A percentile compares a stretch with the other conserved stretches of the same genome.
Evolutionary conservation across 2,888 invertebrate species (phyloP).

Genomic region (Lasioglossum zephyrum): DNA sequence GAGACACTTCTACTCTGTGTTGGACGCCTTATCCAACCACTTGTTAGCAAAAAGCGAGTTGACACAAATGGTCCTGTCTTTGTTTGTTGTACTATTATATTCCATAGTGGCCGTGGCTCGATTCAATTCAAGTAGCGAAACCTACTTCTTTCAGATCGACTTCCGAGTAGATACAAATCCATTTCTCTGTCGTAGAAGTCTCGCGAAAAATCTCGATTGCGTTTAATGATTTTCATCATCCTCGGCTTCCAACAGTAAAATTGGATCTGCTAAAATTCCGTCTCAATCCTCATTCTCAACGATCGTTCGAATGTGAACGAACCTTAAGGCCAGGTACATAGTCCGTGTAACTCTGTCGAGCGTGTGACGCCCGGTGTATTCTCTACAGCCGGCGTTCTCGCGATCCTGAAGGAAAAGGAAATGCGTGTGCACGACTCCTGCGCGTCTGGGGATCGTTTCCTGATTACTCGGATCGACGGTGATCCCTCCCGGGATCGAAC

Average conservation of each 20-base stretch:
- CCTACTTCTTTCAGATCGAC: neutral
- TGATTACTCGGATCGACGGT: slow-evolving; percentile 57
- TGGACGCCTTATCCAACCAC: neutral
- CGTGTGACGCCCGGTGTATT: slow-evolving; percentile 26
- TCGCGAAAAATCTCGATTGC: neutral
- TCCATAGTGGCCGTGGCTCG: too few species aligned
- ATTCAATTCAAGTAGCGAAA: too few species aligned
- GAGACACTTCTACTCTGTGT: neutral
- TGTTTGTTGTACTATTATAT: too few species aligned
- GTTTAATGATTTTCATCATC: neutral
- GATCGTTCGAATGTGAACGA: neutral
- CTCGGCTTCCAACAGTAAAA: neutral
- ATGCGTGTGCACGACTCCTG: slow-evolving; percentile 8
- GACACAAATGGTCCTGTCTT: too few species aligned
- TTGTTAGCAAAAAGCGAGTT: neutral
- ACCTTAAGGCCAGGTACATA: neutral
- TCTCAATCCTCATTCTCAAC: neutral
- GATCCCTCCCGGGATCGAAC: slow-evolving; percentile 47
- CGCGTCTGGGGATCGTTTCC: slow-evolving; percentile 34
- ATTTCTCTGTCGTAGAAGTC: neutral
- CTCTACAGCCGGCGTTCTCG: slow-evolving; percentile 32
- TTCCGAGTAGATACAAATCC: neutral
- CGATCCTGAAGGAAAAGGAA: slow-evolving; percentile 26
- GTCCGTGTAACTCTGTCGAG: slow-evolving; percentile 55
- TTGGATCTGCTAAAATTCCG: neutral